A percentile compares a stretch with the other conserved stretches of the same genome.
Evolutionary conservation across 2,797 vertebrate genomes (phyloP).

Genomic region (Tokudaia muenninki): DNA sequence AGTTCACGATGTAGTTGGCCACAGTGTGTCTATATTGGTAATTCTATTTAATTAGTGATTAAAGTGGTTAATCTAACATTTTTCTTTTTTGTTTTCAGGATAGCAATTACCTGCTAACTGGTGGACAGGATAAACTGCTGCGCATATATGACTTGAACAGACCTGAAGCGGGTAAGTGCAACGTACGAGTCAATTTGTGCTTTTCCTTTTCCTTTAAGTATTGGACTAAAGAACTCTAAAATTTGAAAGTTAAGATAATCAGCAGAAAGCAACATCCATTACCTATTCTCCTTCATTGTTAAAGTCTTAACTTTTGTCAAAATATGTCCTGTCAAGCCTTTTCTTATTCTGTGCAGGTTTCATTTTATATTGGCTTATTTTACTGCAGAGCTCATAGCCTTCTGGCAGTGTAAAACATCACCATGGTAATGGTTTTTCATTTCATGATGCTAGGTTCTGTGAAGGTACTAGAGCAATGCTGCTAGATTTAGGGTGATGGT

Average conservation of each 20-base stretch:
- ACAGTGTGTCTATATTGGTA: neutral
- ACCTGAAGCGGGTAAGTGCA: constrained; percentile 94
- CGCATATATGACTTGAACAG: constrained; percentile 96
- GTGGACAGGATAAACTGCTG: constrained; percentile 97
- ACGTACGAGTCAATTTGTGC: neutral
- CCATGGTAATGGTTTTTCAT: neutral
- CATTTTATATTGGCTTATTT: neutral
- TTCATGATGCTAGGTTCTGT: neutral
- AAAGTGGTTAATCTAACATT: constrained; percentile 42
- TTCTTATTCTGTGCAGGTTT: neutral
- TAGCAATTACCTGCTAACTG: constrained; percentile 96
- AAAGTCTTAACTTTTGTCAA: neutral
- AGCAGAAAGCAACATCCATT: constrained; percentile 3
- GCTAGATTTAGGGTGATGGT: neutral
- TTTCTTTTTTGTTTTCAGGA: constrained; percentile 90
- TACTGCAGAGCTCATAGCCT: neutral
- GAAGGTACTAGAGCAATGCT: neutral
- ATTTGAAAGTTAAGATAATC: constrained; percentile 1
- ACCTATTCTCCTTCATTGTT: neutral
- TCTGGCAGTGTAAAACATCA: neutral
- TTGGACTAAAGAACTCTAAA: neutral
- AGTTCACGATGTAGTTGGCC: neutral
- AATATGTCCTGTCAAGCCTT: neutral
- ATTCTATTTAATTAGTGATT: constrained; percentile 21
- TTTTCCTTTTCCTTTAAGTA: constrained; percentile 52